A percentile compares a stretch with the other conserved stretches of the same genome.
phyloP scores from a whole-genome alignment of 2,888 invertebrate species.

The Pyrochroa serraticornis region DNA sequence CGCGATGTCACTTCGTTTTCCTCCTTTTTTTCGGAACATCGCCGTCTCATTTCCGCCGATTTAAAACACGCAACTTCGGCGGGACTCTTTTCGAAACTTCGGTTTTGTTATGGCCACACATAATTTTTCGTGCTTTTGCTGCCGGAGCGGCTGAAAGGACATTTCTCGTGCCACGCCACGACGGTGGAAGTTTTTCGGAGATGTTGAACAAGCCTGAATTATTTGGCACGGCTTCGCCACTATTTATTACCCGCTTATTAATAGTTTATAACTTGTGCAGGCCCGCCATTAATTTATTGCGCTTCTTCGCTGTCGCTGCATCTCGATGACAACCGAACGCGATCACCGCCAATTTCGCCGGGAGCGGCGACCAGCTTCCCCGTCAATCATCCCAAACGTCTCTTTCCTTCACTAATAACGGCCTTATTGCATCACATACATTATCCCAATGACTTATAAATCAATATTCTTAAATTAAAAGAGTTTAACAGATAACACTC shows the following conservation, averaged over 20 bases:
- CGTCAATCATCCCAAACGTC: too few species aligned
- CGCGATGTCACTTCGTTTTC: conserved; percentile 54
- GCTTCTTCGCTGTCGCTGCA: too few species aligned
- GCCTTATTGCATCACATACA: too few species aligned
- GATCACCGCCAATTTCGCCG: too few species aligned
- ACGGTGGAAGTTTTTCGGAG: conserved; percentile 33
- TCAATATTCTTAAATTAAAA: too few species aligned
- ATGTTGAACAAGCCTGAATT: conserved; percentile 40
- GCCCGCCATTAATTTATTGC: too few species aligned
- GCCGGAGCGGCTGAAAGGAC: conserved; percentile 43
- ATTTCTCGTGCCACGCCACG: conserved; percentile 47
- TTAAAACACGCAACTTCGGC: conserved; percentile 48
- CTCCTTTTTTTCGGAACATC: conserved; percentile 51
- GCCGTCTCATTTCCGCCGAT: conserved; percentile 51
- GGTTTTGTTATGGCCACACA: conserved; percentile 47
- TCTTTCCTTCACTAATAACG: too few species aligned
- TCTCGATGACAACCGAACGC: too few species aligned
- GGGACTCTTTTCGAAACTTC: conserved; percentile 43
- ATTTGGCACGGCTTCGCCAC: conserved; percentile 40
- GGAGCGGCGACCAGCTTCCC: not conserved
- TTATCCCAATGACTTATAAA: too few species aligned
- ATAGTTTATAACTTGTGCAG: conserved; percentile 20
- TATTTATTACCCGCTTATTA: conserved; percentile 21
- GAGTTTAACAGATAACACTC: too few species aligned
- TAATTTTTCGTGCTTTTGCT: conserved; percentile 49